Conservation (phyloP, 2,888 invertebrate species). For the Heliconius hortense region DNA sequence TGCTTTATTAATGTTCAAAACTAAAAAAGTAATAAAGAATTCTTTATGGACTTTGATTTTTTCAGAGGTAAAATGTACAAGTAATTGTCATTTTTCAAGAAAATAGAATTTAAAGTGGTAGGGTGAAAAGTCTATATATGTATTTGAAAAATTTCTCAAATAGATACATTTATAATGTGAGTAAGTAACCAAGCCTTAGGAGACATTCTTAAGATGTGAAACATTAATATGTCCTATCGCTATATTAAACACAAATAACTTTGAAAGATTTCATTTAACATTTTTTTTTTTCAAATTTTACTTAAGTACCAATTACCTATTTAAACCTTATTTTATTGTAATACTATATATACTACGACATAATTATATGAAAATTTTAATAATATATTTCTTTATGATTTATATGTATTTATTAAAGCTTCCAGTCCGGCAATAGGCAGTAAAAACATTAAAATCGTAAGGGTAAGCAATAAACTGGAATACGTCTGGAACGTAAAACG, state of each 20-base stretch:
- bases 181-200: neutral
- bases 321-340: neutral
- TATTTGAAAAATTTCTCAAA: neutral
- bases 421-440: conserved; percentile 29
- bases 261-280: neutral
- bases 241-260: neutral
- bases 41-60: too few species aligned
- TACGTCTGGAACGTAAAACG: conserved; percentile 35
- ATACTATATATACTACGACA: neutral
- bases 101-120: too few species aligned
- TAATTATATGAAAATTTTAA: conserved; percentile 17
- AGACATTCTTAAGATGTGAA: neutral
- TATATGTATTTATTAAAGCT: conserved; percentile 27
- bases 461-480: conserved; percentile 28
- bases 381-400: conserved; percentile 16
- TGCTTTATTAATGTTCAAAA: too few species aligned
- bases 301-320: neutral
- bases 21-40: too few species aligned
- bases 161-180: neutral
- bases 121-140: too few species aligned
- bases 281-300: neutral
- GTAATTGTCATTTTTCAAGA: too few species aligned
- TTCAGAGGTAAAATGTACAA: too few species aligned
- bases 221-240: neutral
- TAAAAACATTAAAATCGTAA: conserved; percentile 34